phyloP scores from a whole-genome alignment of 2,113 vertebrate species.

The Trematomus loennbergii region DNA sequence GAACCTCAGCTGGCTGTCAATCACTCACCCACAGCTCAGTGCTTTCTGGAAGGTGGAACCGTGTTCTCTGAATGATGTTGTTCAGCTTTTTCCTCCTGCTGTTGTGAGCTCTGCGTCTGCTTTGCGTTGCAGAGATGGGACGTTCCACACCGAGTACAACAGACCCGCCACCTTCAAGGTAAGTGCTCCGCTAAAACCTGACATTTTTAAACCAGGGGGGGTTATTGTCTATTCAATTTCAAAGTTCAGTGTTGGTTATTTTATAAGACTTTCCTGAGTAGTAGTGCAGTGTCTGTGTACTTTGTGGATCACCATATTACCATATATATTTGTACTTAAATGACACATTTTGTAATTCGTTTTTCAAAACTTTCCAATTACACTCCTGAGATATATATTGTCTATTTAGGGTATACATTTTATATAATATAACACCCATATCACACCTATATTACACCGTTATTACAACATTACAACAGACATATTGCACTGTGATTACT shows the following conservation, averaged over 20 bases:
- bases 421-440: no score
- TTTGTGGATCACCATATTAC: no score
- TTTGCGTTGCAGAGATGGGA: conserved; percentile 90
- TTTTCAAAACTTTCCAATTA: no score
- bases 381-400: no score
- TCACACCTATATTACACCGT: no score
- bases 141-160: conserved; percentile 94
- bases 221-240: background rate
- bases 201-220: background rate
- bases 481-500: no score
- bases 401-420: no score
- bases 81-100: conserved; percentile 18
- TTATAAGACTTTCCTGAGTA: background rate
- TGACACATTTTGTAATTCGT: no score
- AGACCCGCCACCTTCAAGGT: conserved; percentile 94
- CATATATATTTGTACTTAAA: no score
- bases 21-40: conserved; percentile 15
- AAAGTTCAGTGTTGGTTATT: background rate
- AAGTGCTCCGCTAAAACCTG: conserved; percentile 47
- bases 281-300: no score
- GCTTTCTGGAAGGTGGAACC: conserved; percentile 13
- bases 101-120: conserved; percentile 22
- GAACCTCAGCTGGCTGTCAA: conserved; percentile 12
- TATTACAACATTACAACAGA: no score
- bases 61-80: conserved; percentile 2